Percentiles rank a stretch among this genome's conserved stretches.
These are phyloP conservation scores for Trachythela sp. DNA, from an alignment of 64 coral and sea anemone genomes.

Conservation along the genomic window DNA sequence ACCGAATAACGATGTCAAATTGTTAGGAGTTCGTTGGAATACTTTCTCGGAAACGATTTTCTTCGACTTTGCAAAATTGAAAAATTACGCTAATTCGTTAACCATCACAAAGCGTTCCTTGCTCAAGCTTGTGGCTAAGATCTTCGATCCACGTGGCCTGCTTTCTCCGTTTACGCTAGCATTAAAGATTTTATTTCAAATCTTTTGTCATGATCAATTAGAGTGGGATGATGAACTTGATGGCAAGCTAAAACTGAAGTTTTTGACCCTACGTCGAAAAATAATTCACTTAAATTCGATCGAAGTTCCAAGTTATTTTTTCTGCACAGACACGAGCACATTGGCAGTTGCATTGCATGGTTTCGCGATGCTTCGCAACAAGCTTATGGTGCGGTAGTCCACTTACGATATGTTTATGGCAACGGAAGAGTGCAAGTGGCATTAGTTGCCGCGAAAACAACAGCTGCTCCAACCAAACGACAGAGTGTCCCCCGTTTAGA, in stretches of 20 bases:
- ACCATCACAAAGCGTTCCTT: constrained; percentile 35
- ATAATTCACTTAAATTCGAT: not conserved
- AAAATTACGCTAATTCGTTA: constrained; percentile 24
- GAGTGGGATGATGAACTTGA: constrained; percentile 26
- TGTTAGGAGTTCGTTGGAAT: no score
- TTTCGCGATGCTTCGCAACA: constrained; percentile 38
- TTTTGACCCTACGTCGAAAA: not conserved
- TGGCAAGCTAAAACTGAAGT: constrained; percentile 3
- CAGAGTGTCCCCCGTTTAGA: not conserved
- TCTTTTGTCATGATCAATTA: not conserved
- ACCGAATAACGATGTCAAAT: no score
- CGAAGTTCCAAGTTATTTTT: constrained; percentile 11
- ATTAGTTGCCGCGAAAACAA: constrained; percentile 9
- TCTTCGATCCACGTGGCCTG: constrained; percentile 37
- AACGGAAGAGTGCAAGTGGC: constrained; percentile 5
- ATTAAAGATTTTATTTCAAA: constrained; percentile 32
- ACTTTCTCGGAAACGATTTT: no score
- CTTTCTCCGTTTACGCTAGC: constrained; percentile 8
- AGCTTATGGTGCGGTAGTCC: constrained; percentile 14
- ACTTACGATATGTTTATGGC: not conserved
- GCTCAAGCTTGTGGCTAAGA: constrained; percentile 12
- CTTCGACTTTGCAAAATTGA: not conserved
- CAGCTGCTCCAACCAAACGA: constrained; percentile 16
- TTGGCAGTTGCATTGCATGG: constrained; percentile 3
- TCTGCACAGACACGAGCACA: not conserved